A percentile compares a stretch with the other conserved stretches of the same genome.
Evolutionary conservation across 2,113 vertebrate species (phyloP).

Genomic region (Pituophis catenifer): DNA sequence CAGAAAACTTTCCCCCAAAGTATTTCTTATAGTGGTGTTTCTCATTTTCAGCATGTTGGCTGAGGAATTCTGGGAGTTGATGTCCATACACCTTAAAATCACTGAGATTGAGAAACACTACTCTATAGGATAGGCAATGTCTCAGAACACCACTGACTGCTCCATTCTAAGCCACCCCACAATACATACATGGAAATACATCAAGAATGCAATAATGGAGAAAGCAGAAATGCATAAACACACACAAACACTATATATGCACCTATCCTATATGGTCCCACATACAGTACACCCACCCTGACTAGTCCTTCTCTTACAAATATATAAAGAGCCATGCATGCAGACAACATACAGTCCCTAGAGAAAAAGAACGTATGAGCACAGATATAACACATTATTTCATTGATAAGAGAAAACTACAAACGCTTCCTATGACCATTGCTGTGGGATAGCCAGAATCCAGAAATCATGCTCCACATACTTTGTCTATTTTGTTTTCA

Average conservation of each 20-base stretch:
- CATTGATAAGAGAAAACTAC: neutral
- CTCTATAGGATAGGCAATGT: neutral
- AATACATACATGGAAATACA: too few species aligned
- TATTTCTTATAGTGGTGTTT: neutral
- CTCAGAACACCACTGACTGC: neutral
- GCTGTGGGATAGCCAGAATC: neutral
- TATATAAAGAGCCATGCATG: too few species aligned
- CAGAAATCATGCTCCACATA: neutral
- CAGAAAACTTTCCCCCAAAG: neutral
- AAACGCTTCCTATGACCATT: neutral
- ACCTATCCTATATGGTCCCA: too few species aligned
- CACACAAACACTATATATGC: too few species aligned
- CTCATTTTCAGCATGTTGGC: neutral
- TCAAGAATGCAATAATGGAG: too few species aligned
- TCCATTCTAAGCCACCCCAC: too few species aligned
- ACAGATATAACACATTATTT: neutral
- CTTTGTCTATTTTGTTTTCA: neutral
- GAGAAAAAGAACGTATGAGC: too few species aligned
- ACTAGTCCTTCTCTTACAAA: too few species aligned
- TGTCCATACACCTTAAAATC: neutral
- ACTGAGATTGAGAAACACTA: neutral
- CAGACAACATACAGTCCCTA: too few species aligned
- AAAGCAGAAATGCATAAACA: too few species aligned
- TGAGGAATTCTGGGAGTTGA: neutral
- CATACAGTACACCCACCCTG: too few species aligned